phyloP scores from a whole-genome alignment of 2,113 vertebrate genomes.

The Pseudopipra pipra region DNA sequence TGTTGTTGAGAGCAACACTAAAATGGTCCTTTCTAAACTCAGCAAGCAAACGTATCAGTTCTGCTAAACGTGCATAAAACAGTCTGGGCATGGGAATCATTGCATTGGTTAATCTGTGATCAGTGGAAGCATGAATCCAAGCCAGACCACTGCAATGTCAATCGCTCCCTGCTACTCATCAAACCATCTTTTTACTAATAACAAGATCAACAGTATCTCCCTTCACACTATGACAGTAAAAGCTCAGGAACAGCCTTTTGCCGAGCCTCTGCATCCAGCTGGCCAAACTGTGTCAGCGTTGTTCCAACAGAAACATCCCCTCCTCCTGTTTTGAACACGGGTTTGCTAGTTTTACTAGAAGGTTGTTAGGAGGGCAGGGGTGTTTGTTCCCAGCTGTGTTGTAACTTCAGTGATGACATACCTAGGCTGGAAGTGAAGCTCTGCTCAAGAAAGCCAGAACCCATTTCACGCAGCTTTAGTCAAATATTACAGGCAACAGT shows the following conservation, averaged over 20 bases:
- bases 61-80: background rate
- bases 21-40: background rate
- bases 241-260: background rate
- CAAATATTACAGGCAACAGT: background rate
- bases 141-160: background rate
- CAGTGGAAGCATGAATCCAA: background rate
- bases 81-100: background rate
- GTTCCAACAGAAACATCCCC: background rate
- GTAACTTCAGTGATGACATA: background rate
- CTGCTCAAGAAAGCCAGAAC: background rate
- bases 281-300: background rate
- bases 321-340: background rate
- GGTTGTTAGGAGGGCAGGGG: background rate
- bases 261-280: fast-evolving
- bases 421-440: background rate
- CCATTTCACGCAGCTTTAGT: background rate
- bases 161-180: background rate
- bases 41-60: background rate
- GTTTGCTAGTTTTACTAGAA: background rate
- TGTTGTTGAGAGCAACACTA: background rate
- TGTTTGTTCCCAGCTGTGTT: background rate
- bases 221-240: fast-evolving
- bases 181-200: background rate
- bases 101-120: fast-evolving
- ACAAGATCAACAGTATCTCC: background rate